phyloP scores from a whole-genome alignment of 2,113 vertebrate genomes.

The Hyaena hyaena region DNA sequence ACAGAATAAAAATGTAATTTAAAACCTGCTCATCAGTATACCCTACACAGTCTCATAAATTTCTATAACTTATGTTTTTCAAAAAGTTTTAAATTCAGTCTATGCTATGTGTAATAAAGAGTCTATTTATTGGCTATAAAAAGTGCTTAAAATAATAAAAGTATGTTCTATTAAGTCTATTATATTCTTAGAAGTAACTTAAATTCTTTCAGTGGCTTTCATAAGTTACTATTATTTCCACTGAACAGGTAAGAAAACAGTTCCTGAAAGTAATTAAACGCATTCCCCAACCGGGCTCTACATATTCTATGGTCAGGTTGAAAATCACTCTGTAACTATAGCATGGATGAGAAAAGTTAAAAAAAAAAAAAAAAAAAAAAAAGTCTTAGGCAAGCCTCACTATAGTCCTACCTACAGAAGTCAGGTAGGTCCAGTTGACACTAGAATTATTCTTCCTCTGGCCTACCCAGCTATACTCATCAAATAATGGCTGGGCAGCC shows the following conservation, averaged over 20 bases:
- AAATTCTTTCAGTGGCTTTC: conserved; percentile 30
- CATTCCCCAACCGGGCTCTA: background rate
- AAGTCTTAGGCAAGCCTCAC: background rate
- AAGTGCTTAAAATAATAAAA: conserved; percentile 51
- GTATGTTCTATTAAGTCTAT: conserved; percentile 14
- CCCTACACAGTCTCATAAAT: background rate
- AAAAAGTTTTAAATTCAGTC: conserved; percentile 46
- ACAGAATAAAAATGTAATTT: background rate
- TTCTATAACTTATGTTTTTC: conserved; percentile 38
- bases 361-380: background rate
- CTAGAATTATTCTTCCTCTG: background rate
- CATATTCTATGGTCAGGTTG: background rate
- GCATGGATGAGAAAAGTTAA: background rate
- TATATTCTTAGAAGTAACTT: conserved; percentile 56
- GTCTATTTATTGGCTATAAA: conserved; percentile 37
- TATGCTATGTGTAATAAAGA: background rate
- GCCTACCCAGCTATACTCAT: background rate
- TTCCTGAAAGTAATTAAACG: conserved; percentile 16
- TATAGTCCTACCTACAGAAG: background rate
- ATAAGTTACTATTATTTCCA: conserved; percentile 53
- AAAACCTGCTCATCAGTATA: conserved; percentile 45
- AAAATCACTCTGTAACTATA: conserved; percentile 32
- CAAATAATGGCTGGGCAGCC: background rate
- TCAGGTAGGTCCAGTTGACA: background rate
- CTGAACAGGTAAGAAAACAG: conserved; percentile 8